Evolutionary conservation across 2,113 vertebrate species (phyloP).

Genomic region (Cochlearius cochlearius): DNA sequence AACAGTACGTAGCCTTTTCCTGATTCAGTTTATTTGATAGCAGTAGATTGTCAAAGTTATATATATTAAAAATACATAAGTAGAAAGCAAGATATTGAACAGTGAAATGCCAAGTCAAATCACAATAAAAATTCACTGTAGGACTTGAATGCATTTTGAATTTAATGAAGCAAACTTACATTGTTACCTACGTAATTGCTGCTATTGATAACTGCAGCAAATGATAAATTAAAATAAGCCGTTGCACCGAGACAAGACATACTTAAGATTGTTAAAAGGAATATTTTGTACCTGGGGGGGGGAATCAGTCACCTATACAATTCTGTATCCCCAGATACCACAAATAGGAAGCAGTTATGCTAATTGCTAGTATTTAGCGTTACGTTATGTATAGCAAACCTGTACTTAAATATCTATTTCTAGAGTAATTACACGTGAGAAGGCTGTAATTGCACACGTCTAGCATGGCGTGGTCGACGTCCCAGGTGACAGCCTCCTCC

Average conservation of each 20-base stretch:
- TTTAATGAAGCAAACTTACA: neutral
- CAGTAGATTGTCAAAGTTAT: neutral
- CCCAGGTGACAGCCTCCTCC: neutral
- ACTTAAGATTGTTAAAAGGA: neutral
- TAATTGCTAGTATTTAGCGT: neutral
- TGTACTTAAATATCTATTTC: slow-evolving; percentile 37
- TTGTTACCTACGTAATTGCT: neutral
- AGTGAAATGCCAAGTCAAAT: neutral
- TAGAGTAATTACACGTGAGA: neutral
- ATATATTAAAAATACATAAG: neutral
- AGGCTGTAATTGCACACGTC: neutral
- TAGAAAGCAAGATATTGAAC: neutral
- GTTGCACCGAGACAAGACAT: neutral
- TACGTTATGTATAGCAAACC: neutral
- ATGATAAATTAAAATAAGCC: neutral
- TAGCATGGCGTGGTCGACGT: neutral
- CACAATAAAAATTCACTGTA: neutral
- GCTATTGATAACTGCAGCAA: neutral
- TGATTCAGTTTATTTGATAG: slow-evolving; percentile 3
- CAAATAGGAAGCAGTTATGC: neutral
- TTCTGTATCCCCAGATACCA: neutral
- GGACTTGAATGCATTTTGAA: neutral
- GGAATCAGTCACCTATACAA: neutral
- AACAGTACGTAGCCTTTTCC: neutral
- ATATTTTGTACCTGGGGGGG: neutral